phyloP scores from a whole-genome alignment of 1,140 invertebrate species.

The Cotesia vestalis region DNA sequence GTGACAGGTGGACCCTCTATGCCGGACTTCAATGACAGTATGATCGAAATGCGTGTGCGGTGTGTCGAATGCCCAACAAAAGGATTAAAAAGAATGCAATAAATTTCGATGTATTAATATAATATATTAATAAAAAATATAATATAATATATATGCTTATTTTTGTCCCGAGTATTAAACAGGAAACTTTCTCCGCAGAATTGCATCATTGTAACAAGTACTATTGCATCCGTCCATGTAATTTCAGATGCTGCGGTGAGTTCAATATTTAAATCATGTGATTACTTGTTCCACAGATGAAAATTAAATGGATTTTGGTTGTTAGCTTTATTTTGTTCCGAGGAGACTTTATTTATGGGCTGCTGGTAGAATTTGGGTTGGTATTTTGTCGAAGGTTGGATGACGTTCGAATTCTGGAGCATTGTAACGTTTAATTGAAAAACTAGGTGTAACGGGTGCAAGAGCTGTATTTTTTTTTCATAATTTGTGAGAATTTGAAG shows the following conservation, averaged over 20 bases:
- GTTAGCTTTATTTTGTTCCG: no score
- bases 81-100: not conserved
- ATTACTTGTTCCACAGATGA: slow-evolving; percentile 28
- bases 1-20: not conserved
- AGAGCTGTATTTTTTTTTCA: no score
- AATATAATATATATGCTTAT: not conserved
- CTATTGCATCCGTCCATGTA: slow-evolving; percentile 23
- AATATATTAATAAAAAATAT: not conserved
- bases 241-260: slow-evolving; percentile 31
- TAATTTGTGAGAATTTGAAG: no score
- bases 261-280: slow-evolving; percentile 30
- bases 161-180: slow-evolving; percentile 16
- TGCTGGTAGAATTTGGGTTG: no score
- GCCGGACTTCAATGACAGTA: slow-evolving; percentile 23
- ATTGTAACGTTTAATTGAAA: no score
- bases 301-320: slow-evolving; percentile 20
- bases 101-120: not conserved
- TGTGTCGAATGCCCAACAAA: not conserved
- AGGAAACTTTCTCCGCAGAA: slow-evolving; percentile 43
- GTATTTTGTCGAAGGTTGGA: no score
- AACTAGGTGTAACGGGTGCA: no score
- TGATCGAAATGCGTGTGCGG: not conserved
- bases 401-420: no score
- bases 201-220: slow-evolving; percentile 43
- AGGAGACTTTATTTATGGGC: not conserved